A percentile compares a stretch with the other conserved stretches of the same genome.
Conservation (phyloP, 2,888 invertebrate genomes). For the Sthenelais limicola region DNA sequence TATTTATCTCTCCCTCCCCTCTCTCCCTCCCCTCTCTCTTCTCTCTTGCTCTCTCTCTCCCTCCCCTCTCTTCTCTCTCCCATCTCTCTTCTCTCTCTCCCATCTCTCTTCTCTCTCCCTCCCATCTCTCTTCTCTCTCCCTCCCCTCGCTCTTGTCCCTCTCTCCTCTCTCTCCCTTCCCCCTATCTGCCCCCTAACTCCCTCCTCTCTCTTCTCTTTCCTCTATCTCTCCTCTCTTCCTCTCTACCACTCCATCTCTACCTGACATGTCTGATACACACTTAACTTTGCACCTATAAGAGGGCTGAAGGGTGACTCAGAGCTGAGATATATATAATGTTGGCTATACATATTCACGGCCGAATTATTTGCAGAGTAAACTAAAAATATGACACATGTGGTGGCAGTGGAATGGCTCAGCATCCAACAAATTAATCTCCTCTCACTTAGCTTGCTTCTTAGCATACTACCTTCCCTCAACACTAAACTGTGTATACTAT, state of each 20-base stretch:
- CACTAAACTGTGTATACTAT: no score
- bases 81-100: background rate
- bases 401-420: no score
- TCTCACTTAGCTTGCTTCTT: no score
- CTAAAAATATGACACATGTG: no score
- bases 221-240: background rate
- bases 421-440: no score
- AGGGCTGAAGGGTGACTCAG: no score
- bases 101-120: background rate
- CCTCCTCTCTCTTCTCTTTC: background rate
- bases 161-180: background rate
- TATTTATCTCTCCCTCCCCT: background rate
- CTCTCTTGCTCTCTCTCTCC: background rate
- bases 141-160: background rate
- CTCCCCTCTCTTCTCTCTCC: background rate
- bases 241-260: background rate
- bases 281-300: no score
- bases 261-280: background rate
- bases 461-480: no score
- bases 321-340: no score
- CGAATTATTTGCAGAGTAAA: no score
- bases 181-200: background rate
- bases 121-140: background rate
- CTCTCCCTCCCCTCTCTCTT: background rate
- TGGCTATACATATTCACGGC: no score